Evolutionary conservation across 53 echinoderm and acorn worm genomes (phyloP), one percentile per base, ranked within the genome.

Genomic region (Stichopus horrens): DNA sequence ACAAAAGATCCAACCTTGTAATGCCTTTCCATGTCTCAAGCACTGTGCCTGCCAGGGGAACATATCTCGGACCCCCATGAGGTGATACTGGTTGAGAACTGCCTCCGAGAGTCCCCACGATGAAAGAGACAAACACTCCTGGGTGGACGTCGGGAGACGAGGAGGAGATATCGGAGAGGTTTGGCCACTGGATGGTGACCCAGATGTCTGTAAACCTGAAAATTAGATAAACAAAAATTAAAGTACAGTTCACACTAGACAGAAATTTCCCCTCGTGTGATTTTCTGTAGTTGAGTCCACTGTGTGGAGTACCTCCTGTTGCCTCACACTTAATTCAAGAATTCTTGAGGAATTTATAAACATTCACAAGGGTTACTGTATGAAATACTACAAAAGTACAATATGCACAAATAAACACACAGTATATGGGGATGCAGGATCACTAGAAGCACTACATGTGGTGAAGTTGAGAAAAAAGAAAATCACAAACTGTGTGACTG

Each of bases 21-120:
- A 86, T 8, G 92, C 94, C 58, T 76, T 73, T 73, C 95, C 99
- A 10, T 83, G 79, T 68, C 92, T 84, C 52, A 99, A 90, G 84
- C 99, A 99, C 81, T 95, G 92, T 14, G 90, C 99, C 90, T 99
- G 99, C 99, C 99, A 99, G 68, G 93, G 93, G 76, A 99, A 99
- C 99, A 99, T 99, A 51, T 93, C 86, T 57, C 90, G 92, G 87
- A 99, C 92, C 58, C 92, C 86, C 67, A 92, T 86, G 86, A 83
- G 74, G 83, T 98, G 95, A 92, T 98, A 98, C 90, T 94, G 95
- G 59, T 93, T 87, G 13, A 98, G 79, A 60, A 98, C 94, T 23
- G 76, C 80, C 11, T 94, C 94, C 8, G 98, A 95, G 7, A 98
- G 92, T 18, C 95, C 98, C 98, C 98, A 98, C 54, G 98, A 98